Base-by-base conservation (phyloP, 1,140 invertebrate species). In the Conus ventricosus region DNA sequence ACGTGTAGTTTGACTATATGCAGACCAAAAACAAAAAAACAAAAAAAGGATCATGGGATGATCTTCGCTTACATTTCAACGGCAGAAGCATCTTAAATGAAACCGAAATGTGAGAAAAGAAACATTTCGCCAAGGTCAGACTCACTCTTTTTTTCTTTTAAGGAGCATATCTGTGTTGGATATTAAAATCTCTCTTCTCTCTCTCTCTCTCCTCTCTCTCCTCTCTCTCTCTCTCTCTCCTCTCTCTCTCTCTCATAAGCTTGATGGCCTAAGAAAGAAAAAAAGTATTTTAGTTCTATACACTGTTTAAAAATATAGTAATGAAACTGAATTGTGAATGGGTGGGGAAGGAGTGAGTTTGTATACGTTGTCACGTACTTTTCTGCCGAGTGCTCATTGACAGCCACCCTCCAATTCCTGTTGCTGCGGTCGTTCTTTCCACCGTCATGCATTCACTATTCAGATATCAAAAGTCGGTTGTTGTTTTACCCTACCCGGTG, bases 151-250 rank as follows among this genome's bases (percentile, higher is more conserved):
- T 78, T 78, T 11, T n/a, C 5, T 78, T n/a, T 11, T 78, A 78
- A n/a, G 23, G 23, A 23, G 1, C 27, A 5, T 23, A 5, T 78
- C 23, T 78, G 1, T 39, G 13, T 5, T 25, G 75, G 75, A 25
- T 10, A 78, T 17, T 75, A 51, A 6, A 27, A n/a, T n/a, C n/a
- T n/a, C n/a, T n/a, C n/a, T n/a, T n/a, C n/a, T n/a, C n/a, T 25
- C 55, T 57, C 13, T 86, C 63, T 71, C 10, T 67, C 84, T 53
- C 7, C 7, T 75, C 51, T n/a, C 6, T 86, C 51, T 86, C 51
- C 51, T 86, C 71, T 75, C 13, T 75, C 51, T 86, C 10, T 71
- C 84, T 86, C 57, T 67, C 67, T 78, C 51, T 86, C 75, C 75
- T 71, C 60, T 86, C 75, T 71, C 53, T 86, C 86, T 55, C 54